phyloP scores from a whole-genome alignment of 2,797 vertebrate species.

The Muraenolepis orangiensis region DNA sequence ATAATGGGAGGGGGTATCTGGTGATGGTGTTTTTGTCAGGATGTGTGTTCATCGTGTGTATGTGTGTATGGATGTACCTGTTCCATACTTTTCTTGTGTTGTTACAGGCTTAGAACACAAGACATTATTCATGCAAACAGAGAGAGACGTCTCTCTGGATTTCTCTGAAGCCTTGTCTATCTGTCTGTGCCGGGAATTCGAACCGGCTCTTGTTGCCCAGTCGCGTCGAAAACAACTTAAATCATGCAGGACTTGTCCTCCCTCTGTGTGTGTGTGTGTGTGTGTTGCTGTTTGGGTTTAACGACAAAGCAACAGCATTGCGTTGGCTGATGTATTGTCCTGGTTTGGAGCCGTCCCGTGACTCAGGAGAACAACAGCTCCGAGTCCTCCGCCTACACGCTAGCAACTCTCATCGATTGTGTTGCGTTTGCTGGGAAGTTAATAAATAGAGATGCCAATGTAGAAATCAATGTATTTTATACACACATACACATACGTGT shows the following conservation, averaged over 20 bases:
- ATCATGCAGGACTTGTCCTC: background rate
- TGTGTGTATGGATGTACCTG: background rate
- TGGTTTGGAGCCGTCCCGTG: background rate
- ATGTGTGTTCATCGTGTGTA: background rate
- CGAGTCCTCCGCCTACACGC: background rate
- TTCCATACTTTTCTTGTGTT: background rate
- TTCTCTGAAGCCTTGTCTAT: background rate
- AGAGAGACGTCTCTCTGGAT: background rate
- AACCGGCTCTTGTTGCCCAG: background rate
- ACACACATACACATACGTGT: no score
- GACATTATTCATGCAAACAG: background rate
- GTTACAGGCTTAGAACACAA: background rate
- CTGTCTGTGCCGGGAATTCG: background rate
- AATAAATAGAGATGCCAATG: background rate
- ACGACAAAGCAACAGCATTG: background rate
- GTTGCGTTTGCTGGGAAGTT: background rate
- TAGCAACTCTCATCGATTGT: background rate
- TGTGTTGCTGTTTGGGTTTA: background rate
- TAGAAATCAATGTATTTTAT: background rate
- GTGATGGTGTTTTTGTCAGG: background rate
- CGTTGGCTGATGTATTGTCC: background rate
- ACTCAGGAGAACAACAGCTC: background rate
- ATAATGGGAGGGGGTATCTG: background rate
- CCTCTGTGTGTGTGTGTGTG: background rate
- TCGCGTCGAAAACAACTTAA: background rate